These are phyloP conservation scores for Tragelaphus oryx DNA, from an alignment of 2,797 vertebrate species.

Conservation along the genomic window DNA sequence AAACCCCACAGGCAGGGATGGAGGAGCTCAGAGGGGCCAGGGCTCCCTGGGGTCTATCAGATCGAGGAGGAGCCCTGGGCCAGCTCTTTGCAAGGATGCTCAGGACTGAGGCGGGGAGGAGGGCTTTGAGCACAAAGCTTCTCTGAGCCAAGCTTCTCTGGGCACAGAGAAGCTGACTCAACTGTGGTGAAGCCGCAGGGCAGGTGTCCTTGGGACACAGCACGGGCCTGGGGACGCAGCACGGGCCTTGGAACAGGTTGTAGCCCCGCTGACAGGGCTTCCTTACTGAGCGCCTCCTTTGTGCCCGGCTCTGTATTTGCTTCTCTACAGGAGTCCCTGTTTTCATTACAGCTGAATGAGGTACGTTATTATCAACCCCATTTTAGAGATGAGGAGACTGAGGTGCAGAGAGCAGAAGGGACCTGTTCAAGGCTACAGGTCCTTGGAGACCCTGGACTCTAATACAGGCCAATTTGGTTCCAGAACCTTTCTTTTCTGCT, in stretches of 20 bases:
- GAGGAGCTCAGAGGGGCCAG: background rate
- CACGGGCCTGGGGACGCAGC: background rate
- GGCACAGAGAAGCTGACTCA: background rate
- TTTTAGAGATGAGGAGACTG: background rate
- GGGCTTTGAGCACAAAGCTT: background rate
- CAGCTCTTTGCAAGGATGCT: background rate
- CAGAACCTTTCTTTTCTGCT: background rate
- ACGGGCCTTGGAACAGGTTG: background rate
- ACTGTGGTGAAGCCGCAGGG: background rate
- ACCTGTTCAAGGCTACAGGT: background rate
- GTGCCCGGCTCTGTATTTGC: rapidly evolving
- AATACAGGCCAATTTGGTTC: background rate
- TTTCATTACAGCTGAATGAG: background rate
- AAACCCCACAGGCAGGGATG: background rate
- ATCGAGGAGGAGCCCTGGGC: background rate
- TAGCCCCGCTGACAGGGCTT: background rate
- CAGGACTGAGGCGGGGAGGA: background rate
- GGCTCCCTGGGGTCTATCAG: background rate
- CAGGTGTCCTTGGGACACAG: background rate
- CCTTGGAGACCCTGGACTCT: background rate
- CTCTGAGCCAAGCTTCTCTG: background rate
- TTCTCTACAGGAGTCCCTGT: background rate
- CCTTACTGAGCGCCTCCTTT: rapidly evolving
- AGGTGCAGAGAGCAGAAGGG: background rate
- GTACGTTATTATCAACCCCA: background rate